A percentile compares a stretch with the other conserved stretches of the same genome.
phyloP scores from a whole-genome alignment of 2,797 vertebrate genomes.

The Poecilia picta region DNA sequence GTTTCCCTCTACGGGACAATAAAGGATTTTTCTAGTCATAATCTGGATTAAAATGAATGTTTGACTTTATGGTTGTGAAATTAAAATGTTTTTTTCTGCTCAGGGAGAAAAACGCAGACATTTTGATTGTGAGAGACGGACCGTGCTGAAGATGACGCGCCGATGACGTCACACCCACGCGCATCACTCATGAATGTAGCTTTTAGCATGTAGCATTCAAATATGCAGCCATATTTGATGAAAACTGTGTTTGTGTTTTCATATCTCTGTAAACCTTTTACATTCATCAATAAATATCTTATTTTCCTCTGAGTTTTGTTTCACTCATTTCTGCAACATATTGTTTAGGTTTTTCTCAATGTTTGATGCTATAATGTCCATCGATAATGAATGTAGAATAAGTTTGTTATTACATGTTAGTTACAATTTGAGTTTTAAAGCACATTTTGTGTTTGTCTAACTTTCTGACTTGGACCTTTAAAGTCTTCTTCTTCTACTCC shows the following conservation, averaged over 20 bases:
- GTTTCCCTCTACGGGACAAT: background rate
- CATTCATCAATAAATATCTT: conserved; percentile 31
- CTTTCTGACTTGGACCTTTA: background rate
- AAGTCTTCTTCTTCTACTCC: background rate
- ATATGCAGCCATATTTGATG: conserved; percentile 11
- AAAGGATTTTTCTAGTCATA: background rate
- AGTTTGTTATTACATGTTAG: background rate
- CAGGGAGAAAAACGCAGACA: conserved; percentile 68
- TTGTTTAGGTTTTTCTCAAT: background rate
- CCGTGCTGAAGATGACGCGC: conserved; percentile 50
- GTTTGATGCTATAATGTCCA: background rate
- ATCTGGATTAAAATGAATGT: too few relatives aligned
- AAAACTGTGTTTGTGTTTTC: conserved; percentile 31
- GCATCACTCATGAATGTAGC: conserved; percentile 40
- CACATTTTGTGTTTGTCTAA: background rate
- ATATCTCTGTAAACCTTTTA: conserved; percentile 23
- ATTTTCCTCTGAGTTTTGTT: background rate
- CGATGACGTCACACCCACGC: conserved; percentile 19
- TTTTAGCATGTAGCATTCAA: conserved; percentile 21
- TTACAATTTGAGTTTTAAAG: background rate
- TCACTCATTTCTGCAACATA: background rate
- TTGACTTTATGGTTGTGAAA: background rate
- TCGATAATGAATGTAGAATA: background rate
- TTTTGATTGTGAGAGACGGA: conserved; percentile 65
- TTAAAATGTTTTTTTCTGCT: background rate